phyloP scores from a whole-genome alignment of 2,888 invertebrate genomes.

The Steinernema hermaphroditum region DNA sequence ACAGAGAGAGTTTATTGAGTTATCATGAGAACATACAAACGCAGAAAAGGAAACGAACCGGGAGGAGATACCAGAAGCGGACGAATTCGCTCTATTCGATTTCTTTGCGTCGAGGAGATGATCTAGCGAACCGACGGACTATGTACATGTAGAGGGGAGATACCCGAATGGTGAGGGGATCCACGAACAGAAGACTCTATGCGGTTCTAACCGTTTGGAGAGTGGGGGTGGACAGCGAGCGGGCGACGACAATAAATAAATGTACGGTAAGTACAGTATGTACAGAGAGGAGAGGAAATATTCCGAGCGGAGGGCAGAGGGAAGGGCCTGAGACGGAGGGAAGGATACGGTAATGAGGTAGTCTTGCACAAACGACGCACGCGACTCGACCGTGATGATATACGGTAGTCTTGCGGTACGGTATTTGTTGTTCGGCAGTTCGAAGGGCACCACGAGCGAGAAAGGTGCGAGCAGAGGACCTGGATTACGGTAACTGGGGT shows the following conservation, averaged over 20 bases:
- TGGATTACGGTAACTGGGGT: conserved; percentile 18
- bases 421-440: conserved; percentile 30
- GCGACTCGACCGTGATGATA: conserved; percentile 23
- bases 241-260: conserved; percentile 22
- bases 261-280: conserved; percentile 21
- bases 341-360: conserved; percentile 10
- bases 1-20: conserved; percentile 11
- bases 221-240: neutral
- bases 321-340: conserved; percentile 15
- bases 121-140: neutral
- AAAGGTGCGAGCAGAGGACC: conserved; percentile 22
- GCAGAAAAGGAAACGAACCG: neutral
- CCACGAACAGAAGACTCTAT: conserved; percentile 9
- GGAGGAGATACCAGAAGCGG: conserved; percentile 2
- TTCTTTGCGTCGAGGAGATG: neutral
- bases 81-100: conserved; percentile 25
- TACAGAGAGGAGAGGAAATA: conserved; percentile 22
- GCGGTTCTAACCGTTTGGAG: conserved; percentile 19
- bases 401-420: conserved; percentile 29
- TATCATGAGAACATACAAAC: conserved; percentile 17
- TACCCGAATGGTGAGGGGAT: conserved; percentile 20
- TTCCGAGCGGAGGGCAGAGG: conserved; percentile 8
- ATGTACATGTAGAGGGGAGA: neutral
- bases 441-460: conserved; percentile 31
- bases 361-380: conserved; percentile 21